Evolutionary conservation across 2,888 invertebrate species (phyloP), one percentile per base, ranked within the genome.

Genomic region (Byasa hedistus): DNA sequence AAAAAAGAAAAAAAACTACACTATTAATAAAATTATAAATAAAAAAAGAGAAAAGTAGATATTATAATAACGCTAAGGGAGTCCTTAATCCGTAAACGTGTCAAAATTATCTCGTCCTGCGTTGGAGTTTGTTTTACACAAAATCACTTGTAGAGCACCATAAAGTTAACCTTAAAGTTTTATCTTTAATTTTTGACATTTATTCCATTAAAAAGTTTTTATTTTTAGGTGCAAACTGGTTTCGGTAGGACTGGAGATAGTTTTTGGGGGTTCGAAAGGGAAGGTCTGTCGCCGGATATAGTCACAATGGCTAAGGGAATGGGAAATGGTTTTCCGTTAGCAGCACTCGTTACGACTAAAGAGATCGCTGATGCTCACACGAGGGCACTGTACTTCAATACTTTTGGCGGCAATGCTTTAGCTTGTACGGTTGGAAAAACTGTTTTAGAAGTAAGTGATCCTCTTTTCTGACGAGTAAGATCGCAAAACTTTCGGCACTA

Each of bases 271-370:
- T 99, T 99, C 82, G 94, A 99, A 85, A 92, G 93, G 21, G 98
- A 99, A 80, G 96, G 91, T 5, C 94, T 98, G 10, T 75, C 93
- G 24, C 99, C 99, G 0, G 99, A 99, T 82, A 98, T 99, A 74
- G 98, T 98, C 0, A 98, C 98, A 0, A 95, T 98, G 96, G 98
- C 98, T 1, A 98, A 98, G 85, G 98, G 97, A 54, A 97, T 97
- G 59, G 97, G 98, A 0, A 99, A 99, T 85, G 99, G 99, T 0
- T 99, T 97, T 86, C 99, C 99, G 0, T 86, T 99, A 84, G 99
- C 96, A 0, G 99, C 98, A 10, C 98, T 99, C 0, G 96, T 98
- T 0, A 99, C 99, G 0, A 98, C 97, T 0, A 94, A 95, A 5
- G 95, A 96, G 83, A 96, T 99, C 66, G 97, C 98, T 0, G 90